Evolutionary conservation across 2,888 invertebrate species (phyloP).

Genomic region (Coelinius sp.): DNA sequence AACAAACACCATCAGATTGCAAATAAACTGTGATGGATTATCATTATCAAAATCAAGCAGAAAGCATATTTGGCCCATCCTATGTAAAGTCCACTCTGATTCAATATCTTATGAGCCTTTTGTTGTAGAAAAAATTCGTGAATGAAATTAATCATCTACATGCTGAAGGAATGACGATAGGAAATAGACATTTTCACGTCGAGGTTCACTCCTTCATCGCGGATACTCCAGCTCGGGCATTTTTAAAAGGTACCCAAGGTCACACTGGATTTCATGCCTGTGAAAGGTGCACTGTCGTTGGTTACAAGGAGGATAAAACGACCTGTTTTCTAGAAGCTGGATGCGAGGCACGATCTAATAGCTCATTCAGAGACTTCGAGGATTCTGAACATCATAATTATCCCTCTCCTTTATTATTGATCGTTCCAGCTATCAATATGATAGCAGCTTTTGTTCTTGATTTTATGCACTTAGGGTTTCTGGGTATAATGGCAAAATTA

Average conservation of each 20-base stretch:
- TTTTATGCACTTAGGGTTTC: slow-evolving; percentile 42
- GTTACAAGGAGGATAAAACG: too few relatives aligned
- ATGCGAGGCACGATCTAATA: neutral
- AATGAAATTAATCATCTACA: neutral
- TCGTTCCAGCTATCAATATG: slow-evolving; percentile 35
- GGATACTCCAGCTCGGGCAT: neutral
- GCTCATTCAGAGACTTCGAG: neutral
- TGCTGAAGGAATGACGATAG: neutral
- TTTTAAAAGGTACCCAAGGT: neutral
- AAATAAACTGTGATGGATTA: slow-evolving; percentile 20
- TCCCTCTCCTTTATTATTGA: slow-evolving; percentile 28
- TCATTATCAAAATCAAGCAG: slow-evolving; percentile 28
- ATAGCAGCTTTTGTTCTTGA: slow-evolving; percentile 35
- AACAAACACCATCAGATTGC: neutral
- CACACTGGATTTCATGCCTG: too few relatives aligned
- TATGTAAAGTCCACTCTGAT: slow-evolving; percentile 25
- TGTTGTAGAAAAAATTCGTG: neutral
- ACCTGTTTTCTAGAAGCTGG: neutral
- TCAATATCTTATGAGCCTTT: slow-evolving; percentile 7
- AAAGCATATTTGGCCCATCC: slow-evolving; percentile 31
- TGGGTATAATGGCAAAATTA: slow-evolving; percentile 36
- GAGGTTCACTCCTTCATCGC: neutral
- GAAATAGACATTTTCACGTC: neutral
- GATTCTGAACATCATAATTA: slow-evolving; percentile 40
- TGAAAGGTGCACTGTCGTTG: too few relatives aligned